phyloP scores from a whole-genome alignment of 2,113 vertebrate genomes.

The Laticauda laticaudata region DNA sequence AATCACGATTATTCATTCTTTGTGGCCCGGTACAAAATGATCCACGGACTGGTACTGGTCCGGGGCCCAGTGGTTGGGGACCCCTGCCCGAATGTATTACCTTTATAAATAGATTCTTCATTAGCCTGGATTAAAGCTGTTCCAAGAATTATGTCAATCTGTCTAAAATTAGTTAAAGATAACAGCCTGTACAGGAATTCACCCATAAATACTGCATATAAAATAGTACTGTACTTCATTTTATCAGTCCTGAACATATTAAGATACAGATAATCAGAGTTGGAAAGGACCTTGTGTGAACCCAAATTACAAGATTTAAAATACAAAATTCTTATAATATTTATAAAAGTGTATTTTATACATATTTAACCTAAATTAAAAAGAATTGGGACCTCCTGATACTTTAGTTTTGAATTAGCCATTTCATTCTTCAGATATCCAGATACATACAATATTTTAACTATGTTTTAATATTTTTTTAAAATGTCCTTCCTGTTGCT shows the following conservation, averaged over 20 bases:
- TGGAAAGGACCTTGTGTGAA: neutral
- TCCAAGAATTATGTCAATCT: neutral
- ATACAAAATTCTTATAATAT: neutral
- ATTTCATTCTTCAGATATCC: neutral
- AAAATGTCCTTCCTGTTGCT: neutral
- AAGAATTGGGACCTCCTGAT: neutral
- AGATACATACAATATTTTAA: neutral
- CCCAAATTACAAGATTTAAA: neutral
- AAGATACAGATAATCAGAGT: no score
- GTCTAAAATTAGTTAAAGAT: neutral
- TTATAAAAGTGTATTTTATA: neutral
- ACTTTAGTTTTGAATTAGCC: neutral
- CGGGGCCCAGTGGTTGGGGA: no score
- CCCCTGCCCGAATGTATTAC: neutral
- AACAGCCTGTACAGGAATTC: neutral
- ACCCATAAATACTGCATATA: neutral
- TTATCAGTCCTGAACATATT: neutral
- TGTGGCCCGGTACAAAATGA: no score
- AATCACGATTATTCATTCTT: no score
- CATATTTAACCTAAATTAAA: neutral
- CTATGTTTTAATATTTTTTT: neutral
- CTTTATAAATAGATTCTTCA: neutral
- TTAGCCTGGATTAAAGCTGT: neutral
- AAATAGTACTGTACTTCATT: neutral
- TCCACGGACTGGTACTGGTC: no score